Evolutionary conservation across 2,797 vertebrate species (phyloP).

Genomic region (Knipowitschia caucasica): DNA sequence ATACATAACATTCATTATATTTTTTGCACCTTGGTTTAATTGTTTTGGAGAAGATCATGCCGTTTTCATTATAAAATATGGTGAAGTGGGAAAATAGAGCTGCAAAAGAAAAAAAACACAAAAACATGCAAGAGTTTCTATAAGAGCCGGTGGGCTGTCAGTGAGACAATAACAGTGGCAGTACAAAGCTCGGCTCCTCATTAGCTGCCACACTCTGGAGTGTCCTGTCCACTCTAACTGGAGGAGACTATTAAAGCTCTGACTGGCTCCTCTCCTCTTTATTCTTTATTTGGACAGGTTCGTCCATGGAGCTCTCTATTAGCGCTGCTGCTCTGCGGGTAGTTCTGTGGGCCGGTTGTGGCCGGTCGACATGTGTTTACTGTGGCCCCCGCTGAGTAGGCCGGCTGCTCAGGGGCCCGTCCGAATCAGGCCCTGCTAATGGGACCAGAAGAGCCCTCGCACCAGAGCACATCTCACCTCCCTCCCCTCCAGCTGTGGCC

Average conservation of each 20-base stretch:
- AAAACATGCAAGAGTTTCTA: constrained; percentile 19
- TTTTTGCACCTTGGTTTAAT: constrained; percentile 6
- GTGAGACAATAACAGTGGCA: constrained; percentile 56
- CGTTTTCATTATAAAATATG: neutral
- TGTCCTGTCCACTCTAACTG: constrained; percentile 54
- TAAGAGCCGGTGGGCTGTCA: constrained; percentile 35
- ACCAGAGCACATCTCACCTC: constrained; percentile 44
- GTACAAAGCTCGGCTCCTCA: constrained; percentile 56
- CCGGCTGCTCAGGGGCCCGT: constrained; percentile 67
- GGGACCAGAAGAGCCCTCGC: constrained; percentile 67
- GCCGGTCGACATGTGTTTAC: constrained; percentile 81
- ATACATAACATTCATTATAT: constrained; percentile 26
- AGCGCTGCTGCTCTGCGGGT: constrained; percentile 58
- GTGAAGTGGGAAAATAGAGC: constrained; percentile 1
- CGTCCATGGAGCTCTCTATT: constrained; percentile 68
- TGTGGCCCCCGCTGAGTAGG: constrained; percentile 72
- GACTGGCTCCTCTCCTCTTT: constrained; percentile 63
- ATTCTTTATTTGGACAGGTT: constrained; percentile 74
- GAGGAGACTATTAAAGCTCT: constrained; percentile 60
- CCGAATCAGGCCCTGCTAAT: constrained; percentile 75
- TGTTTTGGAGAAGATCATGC: neutral
- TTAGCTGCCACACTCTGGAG: constrained; percentile 55
- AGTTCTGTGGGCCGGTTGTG: constrained; percentile 64
- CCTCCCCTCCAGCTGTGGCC: constrained; percentile 72
- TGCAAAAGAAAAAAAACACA: neutral